These are phyloP conservation scores for Stenotaenia linearis DNA, from an alignment of 2,888 invertebrate genomes.

Conservation along the genomic window DNA sequence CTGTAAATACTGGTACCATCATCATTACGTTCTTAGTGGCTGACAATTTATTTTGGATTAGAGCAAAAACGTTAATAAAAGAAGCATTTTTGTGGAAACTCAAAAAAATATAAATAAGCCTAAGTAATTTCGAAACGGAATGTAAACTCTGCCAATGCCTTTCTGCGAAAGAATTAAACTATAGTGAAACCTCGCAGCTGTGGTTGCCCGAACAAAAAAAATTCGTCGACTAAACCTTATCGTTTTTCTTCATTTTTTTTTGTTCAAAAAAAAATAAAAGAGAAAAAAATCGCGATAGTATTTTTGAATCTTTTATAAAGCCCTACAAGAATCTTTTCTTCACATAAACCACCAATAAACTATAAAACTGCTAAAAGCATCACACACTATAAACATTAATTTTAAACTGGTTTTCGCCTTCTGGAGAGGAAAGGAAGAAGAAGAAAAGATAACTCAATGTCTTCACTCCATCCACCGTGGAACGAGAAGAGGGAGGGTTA, in stretches of 20 bases:
- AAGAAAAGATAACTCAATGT: neutral
- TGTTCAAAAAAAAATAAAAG: neutral
- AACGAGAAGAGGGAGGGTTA: neutral
- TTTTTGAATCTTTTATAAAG: slow-evolving; percentile 4
- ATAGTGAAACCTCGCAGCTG: neutral
- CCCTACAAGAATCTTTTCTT: neutral
- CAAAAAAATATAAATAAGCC: neutral
- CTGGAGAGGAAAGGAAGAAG: neutral
- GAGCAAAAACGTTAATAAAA: neutral
- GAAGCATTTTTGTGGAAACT: neutral
- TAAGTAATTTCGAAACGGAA: neutral
- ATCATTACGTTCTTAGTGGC: too few relatives aligned
- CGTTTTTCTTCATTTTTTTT: neutral
- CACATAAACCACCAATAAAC: neutral
- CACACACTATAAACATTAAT: neutral
- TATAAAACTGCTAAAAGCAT: slow-evolving; percentile 4
- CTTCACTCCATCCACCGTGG: neutral
- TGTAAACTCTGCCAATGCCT: neutral
- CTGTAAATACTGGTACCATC: neutral
- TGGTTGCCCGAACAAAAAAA: neutral
- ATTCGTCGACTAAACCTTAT: neutral
- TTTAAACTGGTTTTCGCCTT: neutral
- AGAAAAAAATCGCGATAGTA: neutral
- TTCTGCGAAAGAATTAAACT: neutral
- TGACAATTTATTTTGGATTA: too few relatives aligned